Evolutionary conservation across 2,888 invertebrate species (phyloP), one percentile per base, ranked within the genome.

Genomic region (Eutolmus rufibarbis): DNA sequence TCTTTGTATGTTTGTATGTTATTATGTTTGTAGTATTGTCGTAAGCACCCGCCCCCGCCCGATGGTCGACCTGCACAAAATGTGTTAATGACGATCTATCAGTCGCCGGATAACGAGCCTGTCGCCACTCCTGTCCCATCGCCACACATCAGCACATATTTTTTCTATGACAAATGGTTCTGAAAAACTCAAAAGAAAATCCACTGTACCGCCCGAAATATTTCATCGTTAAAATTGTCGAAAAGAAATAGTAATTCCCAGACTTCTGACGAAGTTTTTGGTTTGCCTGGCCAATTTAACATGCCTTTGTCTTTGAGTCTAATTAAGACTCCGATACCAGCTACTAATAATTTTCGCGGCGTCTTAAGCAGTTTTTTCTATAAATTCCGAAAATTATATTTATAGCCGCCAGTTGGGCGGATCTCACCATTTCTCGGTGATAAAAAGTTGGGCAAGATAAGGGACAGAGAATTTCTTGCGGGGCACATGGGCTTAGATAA

Each of bases 351-450:
- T 82, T 82, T 82, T 57, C 66, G 82, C 82, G 66, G 57, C 57
- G 57, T 82, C 82, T 66, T 57, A 37, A 51, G 12, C 66, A 1
- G 23, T 23, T 66, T 66, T 19, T 56, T 56, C n/a, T 66, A 12
- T 19, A 23, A 66, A 66, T 66, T 66, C 37, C 43, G 8, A 85
- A 85, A 37, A 66, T 84, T 85, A 74, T 85, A 85, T 85, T 85
- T 85, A 85, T 74, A 74, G 23, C 74, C 51, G 74, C 74, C 85
- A 85, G 37, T 85, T 85, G 85, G 85, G 66, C 82, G 66, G n/a
- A 84, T 56, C 28, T 46, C 43, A 46, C 4, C 14, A 46, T 46
- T 2, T 46, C 1, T 51, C 56, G 46, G 8, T 5, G 46, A 79
- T 46, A 79, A 79, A 79, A 79, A 43, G 43, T 79, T 79, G 43